Base-by-base conservation (phyloP, 2,888 invertebrate species). In the Lochmaea crataegi region DNA sequence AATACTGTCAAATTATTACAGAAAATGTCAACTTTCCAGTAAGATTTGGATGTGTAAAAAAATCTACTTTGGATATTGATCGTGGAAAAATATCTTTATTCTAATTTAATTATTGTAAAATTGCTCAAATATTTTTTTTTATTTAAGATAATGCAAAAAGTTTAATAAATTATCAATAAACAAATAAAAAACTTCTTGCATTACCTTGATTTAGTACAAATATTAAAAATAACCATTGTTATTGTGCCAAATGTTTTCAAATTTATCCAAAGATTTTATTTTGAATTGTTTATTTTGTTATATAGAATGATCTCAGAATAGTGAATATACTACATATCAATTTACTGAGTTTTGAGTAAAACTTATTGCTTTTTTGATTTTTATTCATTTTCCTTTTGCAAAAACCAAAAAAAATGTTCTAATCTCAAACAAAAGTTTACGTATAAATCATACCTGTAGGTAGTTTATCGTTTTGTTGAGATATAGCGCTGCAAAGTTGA, bases 261-360 rank as follows among this genome's bases (percentile, higher is more conserved):
- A 69, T 75, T 76, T 76, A 74, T 77, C 80, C 82, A 81, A 82
- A 82, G 81, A 82, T 80, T 83, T 81, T 79, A 77, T 76, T 76
- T 78, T 53, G 32, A 38, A 38, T 38, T 38, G 32, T 38, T 38
- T 38, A 38, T 38, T 38, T 38, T 38, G 32, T 38, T 38, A 38
- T 38, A 38, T 48, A 48, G 48, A 48, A 48, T 48, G 48, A n/a
- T 48, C 48, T 48, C 12, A 48, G 48, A 48, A 48, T 48, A 7
- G n/a, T 48, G n/a, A 48, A 48, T 48, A n/a, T 14, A 48, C n/a
- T 48, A 12, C 48, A 48, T 48, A 48, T 48, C n/a, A n/a, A 2
- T 48, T 14, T 5, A 48, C n/a, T n/a, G 14, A 48, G 1, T 48
- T n/a, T 38, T 9, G 32, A 38, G 32, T 38, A 38, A 38, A 38